Base-by-base conservation (phyloP, 2,888 invertebrate species). In the Piscicola geometra region DNA sequence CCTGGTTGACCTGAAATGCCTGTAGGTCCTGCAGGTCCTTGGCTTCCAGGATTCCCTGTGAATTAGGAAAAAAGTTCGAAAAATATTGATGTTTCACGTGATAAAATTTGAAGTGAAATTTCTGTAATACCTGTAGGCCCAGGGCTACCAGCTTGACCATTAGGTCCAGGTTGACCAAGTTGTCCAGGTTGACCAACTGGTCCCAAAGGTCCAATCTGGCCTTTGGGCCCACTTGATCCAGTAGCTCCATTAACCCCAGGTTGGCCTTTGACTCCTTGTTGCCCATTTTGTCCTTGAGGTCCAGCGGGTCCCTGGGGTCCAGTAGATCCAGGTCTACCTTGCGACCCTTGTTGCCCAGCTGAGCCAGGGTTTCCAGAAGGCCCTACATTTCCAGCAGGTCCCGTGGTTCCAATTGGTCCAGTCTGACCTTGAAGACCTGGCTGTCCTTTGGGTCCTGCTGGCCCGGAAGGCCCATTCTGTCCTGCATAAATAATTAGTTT, bases 321-420 rank as follows among this genome's bases (percentile, higher is more conserved):
- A 41, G 47, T 36, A 21, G 47, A 21, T 36, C 71, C 71, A 35
- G 71, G 50, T n/a, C 18, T 21, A 18, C 71, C 36, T 12, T 5
- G 5, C 15, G 3, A 32, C 15, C 67, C 67, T 67, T 32, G 67
- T 32, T 67, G 30, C 12, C 67, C 67, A 12, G 67, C 30, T 30
- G 21, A 2, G 3, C 67, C 67, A 18, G 28, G 2, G 41, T 25
- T 47, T 32, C 50, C 72, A 56, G 28, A 32, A 28, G 56, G 21
- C 64, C 76, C 30, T 3, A 25, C 71, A 81, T 80, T 78, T 70
- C 83, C 83, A 0, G 79, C 77, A n/a, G 81, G 80, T 75, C 83
- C 83, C 41, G 80, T 78, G 12, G 79, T 76, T 68, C 83, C 83
- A 50, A 25, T 1, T 21, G 56, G 32, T 56, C 76, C 76, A 5